Percentiles rank a stretch among this genome's conserved stretches.
These are phyloP conservation scores for Drosophila ananassae DNA, from an alignment of 1,140 invertebrate species.

Conservation along the genomic window DNA sequence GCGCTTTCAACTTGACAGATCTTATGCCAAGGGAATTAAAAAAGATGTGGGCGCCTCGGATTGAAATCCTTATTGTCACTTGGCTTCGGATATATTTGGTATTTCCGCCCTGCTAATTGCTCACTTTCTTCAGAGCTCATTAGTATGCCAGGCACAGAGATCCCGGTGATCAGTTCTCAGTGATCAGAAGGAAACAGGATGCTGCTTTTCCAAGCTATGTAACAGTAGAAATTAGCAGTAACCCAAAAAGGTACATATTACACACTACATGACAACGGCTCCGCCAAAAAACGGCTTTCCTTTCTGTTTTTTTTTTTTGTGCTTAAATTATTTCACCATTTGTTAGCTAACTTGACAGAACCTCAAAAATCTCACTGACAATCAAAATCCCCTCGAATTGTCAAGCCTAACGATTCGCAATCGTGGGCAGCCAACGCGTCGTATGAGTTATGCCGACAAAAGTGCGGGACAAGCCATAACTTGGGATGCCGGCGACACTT, in stretches of 20 bases:
- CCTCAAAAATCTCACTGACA: constrained; percentile 23
- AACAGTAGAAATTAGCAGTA: too few species aligned
- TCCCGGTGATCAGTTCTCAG: constrained; percentile 11
- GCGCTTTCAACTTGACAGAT: constrained; percentile 65
- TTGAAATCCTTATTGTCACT: constrained; percentile 16
- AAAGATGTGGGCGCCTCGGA: constrained; percentile 59
- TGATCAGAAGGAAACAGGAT: constrained; percentile 71
- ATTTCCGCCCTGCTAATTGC: constrained; percentile 71
- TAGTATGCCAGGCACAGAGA: constrained; percentile 45
- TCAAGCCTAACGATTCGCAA: constrained; percentile 17
- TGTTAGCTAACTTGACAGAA: constrained; percentile 19
- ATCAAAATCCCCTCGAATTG: constrained; percentile 37
- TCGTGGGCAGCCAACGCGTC: constrained; percentile 63
- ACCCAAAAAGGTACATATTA: too few species aligned
- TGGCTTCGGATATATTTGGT: constrained; percentile 19
- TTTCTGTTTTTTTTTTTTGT: not conserved
- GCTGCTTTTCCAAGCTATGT: constrained; percentile 43
- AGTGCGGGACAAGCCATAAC: constrained; percentile 39
- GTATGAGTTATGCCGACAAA: constrained; percentile 65
- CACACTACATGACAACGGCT: too few species aligned
- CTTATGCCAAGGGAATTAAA: not conserved
- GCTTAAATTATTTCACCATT: constrained; percentile 33
- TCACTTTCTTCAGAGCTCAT: constrained; percentile 43
- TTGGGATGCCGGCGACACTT: constrained; percentile 58
- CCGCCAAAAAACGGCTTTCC: too few species aligned